A percentile compares a stretch with the other conserved stretches of the same genome.
Evolutionary conservation across 2,113 vertebrate species (phyloP).

Genomic region (Leiothrix lutea): DNA sequence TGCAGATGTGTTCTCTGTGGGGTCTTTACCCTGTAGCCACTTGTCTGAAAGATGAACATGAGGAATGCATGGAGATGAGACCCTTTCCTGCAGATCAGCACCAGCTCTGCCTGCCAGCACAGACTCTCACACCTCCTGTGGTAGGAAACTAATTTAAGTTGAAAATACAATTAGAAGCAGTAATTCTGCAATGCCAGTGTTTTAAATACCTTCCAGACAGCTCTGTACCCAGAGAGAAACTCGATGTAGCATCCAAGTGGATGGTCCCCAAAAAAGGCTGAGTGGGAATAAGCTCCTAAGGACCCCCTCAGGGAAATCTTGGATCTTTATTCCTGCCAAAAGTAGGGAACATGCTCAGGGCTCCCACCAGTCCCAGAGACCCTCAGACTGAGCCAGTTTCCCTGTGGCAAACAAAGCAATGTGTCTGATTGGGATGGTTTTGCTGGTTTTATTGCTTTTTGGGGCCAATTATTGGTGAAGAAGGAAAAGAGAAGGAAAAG

Average conservation of each 20-base stretch:
- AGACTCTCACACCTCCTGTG: not conserved
- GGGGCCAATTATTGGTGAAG: not conserved
- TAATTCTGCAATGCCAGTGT: not conserved
- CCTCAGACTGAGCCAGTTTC: not conserved
- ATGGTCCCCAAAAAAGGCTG: not conserved
- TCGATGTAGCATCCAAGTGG: not conserved
- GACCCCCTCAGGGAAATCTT: not conserved
- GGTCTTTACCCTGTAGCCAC: not conserved
- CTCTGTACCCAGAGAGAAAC: not conserved
- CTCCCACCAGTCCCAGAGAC: not conserved
- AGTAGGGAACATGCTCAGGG: accelerated
- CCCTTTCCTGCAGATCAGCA: not conserved
- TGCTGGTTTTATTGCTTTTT: not conserved
- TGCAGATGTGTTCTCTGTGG: not conserved
- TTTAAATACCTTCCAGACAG: not conserved
- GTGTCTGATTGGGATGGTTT: not conserved
- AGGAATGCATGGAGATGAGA: not conserved
- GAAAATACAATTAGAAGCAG: constrained; percentile 7
- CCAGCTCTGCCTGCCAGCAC: not conserved
- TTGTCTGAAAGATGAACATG: not conserved
- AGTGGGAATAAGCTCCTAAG: not conserved
- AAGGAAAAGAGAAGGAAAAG: not conserved
- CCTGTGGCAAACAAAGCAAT: not conserved
- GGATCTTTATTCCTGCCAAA: not conserved
- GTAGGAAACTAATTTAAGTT: constrained; percentile 6